These are phyloP conservation scores for Apodemia zela DNA, from an alignment of 2,888 invertebrate species.

Conservation along the genomic window DNA sequence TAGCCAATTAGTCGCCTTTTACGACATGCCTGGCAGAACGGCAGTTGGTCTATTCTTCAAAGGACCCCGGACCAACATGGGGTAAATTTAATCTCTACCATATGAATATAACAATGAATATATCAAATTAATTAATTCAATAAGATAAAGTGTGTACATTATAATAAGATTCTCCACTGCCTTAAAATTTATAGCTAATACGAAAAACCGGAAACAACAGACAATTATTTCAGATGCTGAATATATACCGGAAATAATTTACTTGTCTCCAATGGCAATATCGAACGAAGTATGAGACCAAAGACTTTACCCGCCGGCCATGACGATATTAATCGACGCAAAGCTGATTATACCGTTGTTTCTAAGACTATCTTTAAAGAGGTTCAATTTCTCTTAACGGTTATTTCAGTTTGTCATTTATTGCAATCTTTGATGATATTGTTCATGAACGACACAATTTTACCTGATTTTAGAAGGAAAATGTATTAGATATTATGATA, in stretches of 20 bases:
- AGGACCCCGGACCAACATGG: no score
- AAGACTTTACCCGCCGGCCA: constrained; percentile 48
- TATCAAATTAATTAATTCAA: no score
- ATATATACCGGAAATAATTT: constrained; percentile 72
- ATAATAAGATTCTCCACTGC: no score
- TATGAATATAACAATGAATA: no score
- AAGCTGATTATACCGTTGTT: constrained; percentile 72
- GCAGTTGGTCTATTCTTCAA: no score
- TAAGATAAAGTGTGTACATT: no score
- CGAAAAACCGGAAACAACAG: neutral
- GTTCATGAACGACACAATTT: constrained; percentile 15
- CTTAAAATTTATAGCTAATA: neutral
- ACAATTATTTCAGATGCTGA: constrained; percentile 41
- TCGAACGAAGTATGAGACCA: constrained; percentile 42
- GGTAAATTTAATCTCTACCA: no score
- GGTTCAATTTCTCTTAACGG: constrained; percentile 45
- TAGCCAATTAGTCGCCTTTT: no score
- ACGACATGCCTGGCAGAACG: no score
- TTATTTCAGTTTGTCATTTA: constrained; percentile 26
- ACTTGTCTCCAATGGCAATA: constrained; percentile 72
- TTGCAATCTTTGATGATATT: constrained; percentile 24
- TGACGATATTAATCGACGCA: constrained; percentile 72
- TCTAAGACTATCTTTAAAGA: constrained; percentile 52
- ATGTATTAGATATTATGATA: no score
- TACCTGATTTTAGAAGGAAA: neutral